Evolutionary conservation across 1,140 invertebrate species (phyloP).

Genomic region (Scaptomyza hsui): DNA sequence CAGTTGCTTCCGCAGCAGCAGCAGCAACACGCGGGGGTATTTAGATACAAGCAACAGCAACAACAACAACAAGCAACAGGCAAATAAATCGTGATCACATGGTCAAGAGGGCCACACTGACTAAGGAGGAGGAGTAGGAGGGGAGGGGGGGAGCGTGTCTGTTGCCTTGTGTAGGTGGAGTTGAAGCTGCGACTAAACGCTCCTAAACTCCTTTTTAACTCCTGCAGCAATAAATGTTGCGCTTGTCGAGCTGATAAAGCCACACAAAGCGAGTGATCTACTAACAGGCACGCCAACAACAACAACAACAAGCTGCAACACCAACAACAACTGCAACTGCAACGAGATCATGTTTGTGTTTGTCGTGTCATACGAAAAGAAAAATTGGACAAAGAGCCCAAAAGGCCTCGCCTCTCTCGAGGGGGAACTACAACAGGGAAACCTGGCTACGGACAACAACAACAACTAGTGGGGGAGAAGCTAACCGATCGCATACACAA

Average conservation of each 20-base stretch:
- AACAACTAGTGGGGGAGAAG: conserved; percentile 4
- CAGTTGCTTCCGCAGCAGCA: conserved; percentile 59
- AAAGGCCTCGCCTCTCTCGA: conserved; percentile 37
- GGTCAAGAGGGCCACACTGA: conserved; percentile 70
- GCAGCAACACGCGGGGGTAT: conserved; percentile 69
- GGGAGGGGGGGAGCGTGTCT: conserved; percentile 6
- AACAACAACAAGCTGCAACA: conserved; percentile 52
- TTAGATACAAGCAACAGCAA: conserved; percentile 63
- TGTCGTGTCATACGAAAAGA: conserved; percentile 83
- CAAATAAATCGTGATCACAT: conserved; percentile 84
- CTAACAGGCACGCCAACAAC: conserved; percentile 78
- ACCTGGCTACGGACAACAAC: conserved; percentile 17
- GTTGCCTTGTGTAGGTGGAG: conserved; percentile 47
- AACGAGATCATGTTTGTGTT: conserved; percentile 83
- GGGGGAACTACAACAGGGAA: no score
- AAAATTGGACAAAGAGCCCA: conserved; percentile 61
- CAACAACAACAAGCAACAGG: conserved; percentile 52
- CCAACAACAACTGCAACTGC: conserved; percentile 50
- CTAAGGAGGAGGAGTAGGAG: conserved; percentile 8
- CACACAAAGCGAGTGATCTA: conserved; percentile 83
- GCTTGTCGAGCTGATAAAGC: conserved; percentile 80
- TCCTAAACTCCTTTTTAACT: conserved; percentile 77
- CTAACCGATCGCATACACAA: conserved; percentile 78
- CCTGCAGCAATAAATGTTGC: conserved; percentile 81
- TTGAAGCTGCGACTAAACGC: conserved; percentile 58